Evolutionary conservation across 2,888 invertebrate species (phyloP), one percentile per base, ranked within the genome.

Genomic region (Myathropa florea): DNA sequence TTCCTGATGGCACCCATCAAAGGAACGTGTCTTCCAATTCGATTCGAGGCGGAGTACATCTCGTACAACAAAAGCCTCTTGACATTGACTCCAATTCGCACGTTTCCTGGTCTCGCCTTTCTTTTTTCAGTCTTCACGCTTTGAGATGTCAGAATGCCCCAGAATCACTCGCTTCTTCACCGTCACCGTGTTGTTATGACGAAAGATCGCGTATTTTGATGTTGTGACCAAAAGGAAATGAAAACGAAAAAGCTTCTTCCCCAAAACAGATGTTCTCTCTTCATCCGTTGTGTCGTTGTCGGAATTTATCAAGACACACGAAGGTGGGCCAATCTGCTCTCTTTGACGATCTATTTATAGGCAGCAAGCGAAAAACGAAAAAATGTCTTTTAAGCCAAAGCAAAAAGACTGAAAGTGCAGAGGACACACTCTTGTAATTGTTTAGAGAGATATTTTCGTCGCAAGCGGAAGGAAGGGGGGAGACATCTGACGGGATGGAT

Each of bases 291-390:
- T 14, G 57, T 76, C 30, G 64, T 36, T 61, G n/a, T n/a, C 55
- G 46, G 71, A 61, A 76, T 76, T 80, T 33, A 60, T 61, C 60
- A 2, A 80, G 36, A 65, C 55, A 71, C 80, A 80, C 80, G 71
- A 75, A 84, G 84, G 84, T 84, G 84, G 84, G 80, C 84, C 84
- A 84, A 81, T 75, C 60, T 65, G 70, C 71, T 73, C 80, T 75
- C 80, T 80, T 84, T 76, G 80, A 76, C 84, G 71, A 61, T 80
- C 80, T 84, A 84, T 84, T 72, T 71, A 24, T 84, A 84, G 65
- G 1, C 30, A 7, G 6, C 46, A 18, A 76, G 36, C 79, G 24
- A 53, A 79, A 73, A 9, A 46, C 18, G 28, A 65, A 57, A 71
- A 61, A 26, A 61, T 70, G 64, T 72, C 70, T 68, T 59, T 64